phyloP scores from a whole-genome alignment of 2,113 vertebrate genomes.

The Neodontobutis hainanensis region DNA sequence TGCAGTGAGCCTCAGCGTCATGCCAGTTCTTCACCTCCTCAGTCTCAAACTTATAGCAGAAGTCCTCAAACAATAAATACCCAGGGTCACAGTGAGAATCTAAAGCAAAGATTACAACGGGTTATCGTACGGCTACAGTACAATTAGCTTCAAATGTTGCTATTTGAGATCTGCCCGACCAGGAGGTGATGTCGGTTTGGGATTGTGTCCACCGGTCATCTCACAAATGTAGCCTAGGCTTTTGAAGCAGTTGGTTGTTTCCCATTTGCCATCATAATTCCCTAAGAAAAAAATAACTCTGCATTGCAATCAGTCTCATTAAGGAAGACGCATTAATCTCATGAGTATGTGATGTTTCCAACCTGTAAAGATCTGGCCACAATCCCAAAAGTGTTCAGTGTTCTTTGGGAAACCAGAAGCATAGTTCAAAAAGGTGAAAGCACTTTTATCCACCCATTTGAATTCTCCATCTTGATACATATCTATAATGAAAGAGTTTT shows the following conservation, averaged over 20 bases:
- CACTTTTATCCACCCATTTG: conserved; percentile 76
- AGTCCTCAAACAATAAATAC: conserved; percentile 71
- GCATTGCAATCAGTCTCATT: background rate
- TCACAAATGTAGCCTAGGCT: conserved; percentile 79
- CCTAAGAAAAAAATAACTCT: conserved; percentile 48
- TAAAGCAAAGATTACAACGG: conserved; percentile 16
- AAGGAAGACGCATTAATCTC: background rate
- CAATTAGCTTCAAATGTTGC: background rate
- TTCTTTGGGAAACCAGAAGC: conserved; percentile 71
- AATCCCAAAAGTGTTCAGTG: conserved; percentile 74
- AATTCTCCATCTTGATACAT: conserved; percentile 73
- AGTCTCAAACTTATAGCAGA: conserved; percentile 78
- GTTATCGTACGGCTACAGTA: background rate
- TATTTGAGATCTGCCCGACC: conserved; percentile 51
- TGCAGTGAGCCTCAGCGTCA: conserved; percentile 71
- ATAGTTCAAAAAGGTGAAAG: conserved; percentile 70
- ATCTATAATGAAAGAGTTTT: conserved; percentile 57
- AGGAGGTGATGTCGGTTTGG: conserved; percentile 72
- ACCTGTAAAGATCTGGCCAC: conserved; percentile 83
- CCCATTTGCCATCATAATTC: conserved; percentile 80
- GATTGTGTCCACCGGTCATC: conserved; percentile 78
- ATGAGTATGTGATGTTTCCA: background rate
- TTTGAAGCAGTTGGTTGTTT: conserved; percentile 81
- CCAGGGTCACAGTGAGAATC: conserved; percentile 77
- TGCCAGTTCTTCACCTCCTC: conserved; percentile 71